These are phyloP conservation scores for Calephelis virginiensis DNA, from an alignment of 1,140 invertebrate genomes.

Conservation along the genomic window DNA sequence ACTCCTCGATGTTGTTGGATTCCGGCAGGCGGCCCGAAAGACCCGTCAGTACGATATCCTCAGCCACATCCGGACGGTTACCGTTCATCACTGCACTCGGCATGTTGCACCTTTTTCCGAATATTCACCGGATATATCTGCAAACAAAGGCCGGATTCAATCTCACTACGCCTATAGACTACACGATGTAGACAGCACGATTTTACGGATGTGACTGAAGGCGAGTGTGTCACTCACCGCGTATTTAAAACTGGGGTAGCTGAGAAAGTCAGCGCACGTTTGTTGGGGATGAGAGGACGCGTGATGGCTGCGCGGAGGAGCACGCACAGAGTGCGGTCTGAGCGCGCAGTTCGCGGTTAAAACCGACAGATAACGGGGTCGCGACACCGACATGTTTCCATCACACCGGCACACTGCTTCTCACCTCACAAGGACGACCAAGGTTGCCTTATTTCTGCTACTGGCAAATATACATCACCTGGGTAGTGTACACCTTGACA, in stretches of 20 bases:
- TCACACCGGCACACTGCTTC: neutral
- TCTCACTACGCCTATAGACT: too few species aligned
- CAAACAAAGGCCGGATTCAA: too few species aligned
- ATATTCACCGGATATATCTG: too few species aligned
- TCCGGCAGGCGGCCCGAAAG: slow-evolving; percentile 85
- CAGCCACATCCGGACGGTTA: slow-evolving; percentile 36
- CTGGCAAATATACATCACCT: neutral
- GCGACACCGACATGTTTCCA: slow-evolving; percentile 1
- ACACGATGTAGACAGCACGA: neutral
- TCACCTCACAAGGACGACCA: slow-evolving; percentile 2
- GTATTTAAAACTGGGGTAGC: neutral
- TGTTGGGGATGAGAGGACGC: neutral
- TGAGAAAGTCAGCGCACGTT: neutral
- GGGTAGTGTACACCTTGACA: neutral
- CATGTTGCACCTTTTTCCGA: too few species aligned
- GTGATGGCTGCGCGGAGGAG: neutral
- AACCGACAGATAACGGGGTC: neutral
- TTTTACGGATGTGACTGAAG: neutral
- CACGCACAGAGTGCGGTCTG: neutral
- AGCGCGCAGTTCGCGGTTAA: neutral
- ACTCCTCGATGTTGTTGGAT: slow-evolving; percentile 86
- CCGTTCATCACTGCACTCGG: too few species aligned
- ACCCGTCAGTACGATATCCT: slow-evolving; percentile 93
- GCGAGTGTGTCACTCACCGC: neutral
- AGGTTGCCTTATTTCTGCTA: neutral